Conservation (phyloP, 1,140 invertebrate genomes). For the Macrosteles quadrilineatus region DNA sequence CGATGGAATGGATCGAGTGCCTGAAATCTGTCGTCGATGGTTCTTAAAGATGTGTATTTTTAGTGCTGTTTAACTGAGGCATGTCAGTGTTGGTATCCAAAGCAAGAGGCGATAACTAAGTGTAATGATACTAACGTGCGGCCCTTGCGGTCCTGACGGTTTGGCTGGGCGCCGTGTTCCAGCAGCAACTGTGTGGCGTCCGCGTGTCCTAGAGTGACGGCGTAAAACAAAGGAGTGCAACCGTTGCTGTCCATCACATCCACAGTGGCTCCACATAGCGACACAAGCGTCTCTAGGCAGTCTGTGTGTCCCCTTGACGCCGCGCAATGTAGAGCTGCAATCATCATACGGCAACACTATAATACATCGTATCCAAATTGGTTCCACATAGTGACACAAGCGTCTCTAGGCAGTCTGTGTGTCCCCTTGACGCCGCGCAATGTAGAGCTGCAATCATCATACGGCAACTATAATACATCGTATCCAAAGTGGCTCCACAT, state of each 20-base stretch:
- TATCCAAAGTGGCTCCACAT: constrained; percentile 83
- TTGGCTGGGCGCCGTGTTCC: constrained; percentile 84
- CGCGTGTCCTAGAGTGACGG: constrained; percentile 92
- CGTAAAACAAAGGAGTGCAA: constrained; percentile 95
- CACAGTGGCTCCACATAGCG: constrained; percentile 83
- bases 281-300: constrained; percentile 87
- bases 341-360: constrained; percentile 58
- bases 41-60: too few relatives aligned
- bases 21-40: too few relatives aligned
- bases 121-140: constrained; percentile 73
- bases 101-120: too few relatives aligned
- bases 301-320: constrained; percentile 92
- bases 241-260: constrained; percentile 87
- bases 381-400: constrained; percentile 87
- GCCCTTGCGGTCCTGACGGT: constrained; percentile 90
- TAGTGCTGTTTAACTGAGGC: too few relatives aligned
- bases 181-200: constrained; percentile 90
- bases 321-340: constrained; percentile 87
- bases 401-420: constrained; percentile 89
- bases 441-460: constrained; percentile 76
- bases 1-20: too few relatives aligned
- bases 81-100: too few relatives aligned
- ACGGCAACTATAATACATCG: constrained; percentile 87
- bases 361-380: constrained; percentile 80
- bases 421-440: constrained; percentile 93